Percentiles rank a stretch among this genome's conserved stretches.
Conservation (phyloP, 2,797 vertebrate genomes). For the Tolypeutes matacus region DNA sequence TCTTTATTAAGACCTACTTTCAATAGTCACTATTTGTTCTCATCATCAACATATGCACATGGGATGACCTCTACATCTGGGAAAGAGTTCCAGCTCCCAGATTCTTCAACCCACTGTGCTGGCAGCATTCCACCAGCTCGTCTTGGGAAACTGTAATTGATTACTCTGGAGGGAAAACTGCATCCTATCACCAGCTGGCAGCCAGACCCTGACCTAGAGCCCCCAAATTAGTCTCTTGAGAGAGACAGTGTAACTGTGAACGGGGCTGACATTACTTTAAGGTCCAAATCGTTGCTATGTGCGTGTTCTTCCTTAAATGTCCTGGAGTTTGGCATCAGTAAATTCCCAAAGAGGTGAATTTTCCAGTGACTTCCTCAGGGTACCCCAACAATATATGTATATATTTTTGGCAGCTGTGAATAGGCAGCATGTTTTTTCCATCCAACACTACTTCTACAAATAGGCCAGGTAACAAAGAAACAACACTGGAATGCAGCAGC, state of each 20-base stretch:
- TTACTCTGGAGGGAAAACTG: conserved; percentile 79
- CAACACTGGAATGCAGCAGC: neutral
- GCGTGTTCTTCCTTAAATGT: neutral
- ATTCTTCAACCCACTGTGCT: conserved; percentile 76
- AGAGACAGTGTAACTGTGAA: neutral
- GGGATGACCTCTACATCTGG: conserved; percentile 71
- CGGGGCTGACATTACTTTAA: neutral
- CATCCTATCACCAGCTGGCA: conserved; percentile 80
- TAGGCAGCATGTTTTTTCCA: neutral
- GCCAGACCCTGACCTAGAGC: conserved; percentile 65
- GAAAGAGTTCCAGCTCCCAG: conserved; percentile 69
- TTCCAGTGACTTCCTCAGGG: neutral
- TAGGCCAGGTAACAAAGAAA: neutral
- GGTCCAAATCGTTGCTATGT: neutral
- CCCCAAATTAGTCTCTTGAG: conserved; percentile 33
- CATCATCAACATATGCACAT: neutral
- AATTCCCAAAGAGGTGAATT: neutral
- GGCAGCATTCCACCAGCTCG: conserved; percentile 67
- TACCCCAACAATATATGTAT: no score
- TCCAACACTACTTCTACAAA: neutral
- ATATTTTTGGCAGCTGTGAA: neutral
- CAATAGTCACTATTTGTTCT: neutral
- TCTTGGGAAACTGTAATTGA: conserved; percentile 81
- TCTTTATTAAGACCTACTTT: neutral
- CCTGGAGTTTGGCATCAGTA: neutral